These are phyloP conservation scores for Metallyticus violacea DNA, from an alignment of 2,888 invertebrate species.

Conservation along the genomic window DNA sequence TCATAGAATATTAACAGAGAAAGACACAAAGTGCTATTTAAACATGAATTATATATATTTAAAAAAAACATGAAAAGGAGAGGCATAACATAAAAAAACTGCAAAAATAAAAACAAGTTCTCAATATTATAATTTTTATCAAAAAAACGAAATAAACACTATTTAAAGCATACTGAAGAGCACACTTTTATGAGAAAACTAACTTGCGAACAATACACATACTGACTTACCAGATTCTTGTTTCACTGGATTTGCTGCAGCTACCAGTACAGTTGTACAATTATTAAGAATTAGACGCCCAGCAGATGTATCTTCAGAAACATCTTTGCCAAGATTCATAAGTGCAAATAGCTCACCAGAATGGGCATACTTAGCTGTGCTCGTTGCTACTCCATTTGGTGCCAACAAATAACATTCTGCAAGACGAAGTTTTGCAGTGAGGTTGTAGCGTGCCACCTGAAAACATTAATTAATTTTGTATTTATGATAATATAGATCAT, in stretches of 20 bases:
- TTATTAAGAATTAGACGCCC: slow-evolving; percentile 75
- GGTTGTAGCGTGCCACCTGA: slow-evolving; percentile 63
- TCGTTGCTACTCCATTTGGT: slow-evolving; percentile 63
- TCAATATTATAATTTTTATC: no score
- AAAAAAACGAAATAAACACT: no score
- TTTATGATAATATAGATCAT: no score
- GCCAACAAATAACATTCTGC: slow-evolving; percentile 67
- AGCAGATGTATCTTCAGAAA: slow-evolving; percentile 79
- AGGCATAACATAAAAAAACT: no score
- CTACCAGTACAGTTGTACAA: slow-evolving; percentile 67
- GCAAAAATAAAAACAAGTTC: no score
- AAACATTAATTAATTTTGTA: not conserved
- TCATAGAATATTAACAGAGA: no score
- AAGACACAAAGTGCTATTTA: no score
- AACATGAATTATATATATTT: no score
- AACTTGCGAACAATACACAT: no score
- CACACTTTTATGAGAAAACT: no score
- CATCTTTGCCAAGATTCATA: slow-evolving; percentile 66
- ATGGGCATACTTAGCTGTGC: slow-evolving; percentile 72
- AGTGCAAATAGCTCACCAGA: slow-evolving; percentile 74
- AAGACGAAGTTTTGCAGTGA: slow-evolving; percentile 60
- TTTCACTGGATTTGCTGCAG: slow-evolving; percentile 36
- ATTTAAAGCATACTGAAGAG: no score
- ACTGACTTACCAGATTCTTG: not conserved
- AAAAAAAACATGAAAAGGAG: no score